These are phyloP conservation scores for Pocillopora grandis DNA, from an alignment of 92 coral and sea anemone genomes.

Conservation along the genomic window DNA sequence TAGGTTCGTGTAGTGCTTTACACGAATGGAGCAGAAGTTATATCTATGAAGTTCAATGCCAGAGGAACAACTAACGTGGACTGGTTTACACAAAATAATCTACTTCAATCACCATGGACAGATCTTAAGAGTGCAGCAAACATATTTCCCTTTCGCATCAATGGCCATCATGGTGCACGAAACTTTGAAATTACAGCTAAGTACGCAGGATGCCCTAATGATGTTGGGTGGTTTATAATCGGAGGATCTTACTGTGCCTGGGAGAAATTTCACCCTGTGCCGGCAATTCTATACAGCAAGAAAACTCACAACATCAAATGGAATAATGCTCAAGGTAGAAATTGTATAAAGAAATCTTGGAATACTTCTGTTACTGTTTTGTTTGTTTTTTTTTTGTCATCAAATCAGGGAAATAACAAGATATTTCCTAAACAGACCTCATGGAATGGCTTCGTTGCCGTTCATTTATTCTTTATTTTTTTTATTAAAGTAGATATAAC, in stretches of 20 bases:
- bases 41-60: conserved; percentile 35
- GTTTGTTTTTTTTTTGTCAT: too few species aligned
- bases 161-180: conserved; percentile 6
- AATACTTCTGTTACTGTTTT: too few species aligned
- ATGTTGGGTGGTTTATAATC: conserved; percentile 48
- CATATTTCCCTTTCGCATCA: conserved; percentile 5
- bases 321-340: neutral
- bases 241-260: neutral
- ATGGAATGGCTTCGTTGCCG: too few species aligned
- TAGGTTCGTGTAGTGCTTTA: conserved; percentile 50
- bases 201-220: conserved; percentile 16
- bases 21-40: neutral
- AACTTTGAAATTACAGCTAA: conserved; percentile 27
- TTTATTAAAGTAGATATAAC: too few species aligned
- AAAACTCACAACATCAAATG: neutral
- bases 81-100: conserved; percentile 33
- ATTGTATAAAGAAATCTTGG: too few species aligned
- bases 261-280: conserved; percentile 16
- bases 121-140: conserved; percentile 6
- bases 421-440: too few species aligned
- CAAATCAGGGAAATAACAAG: too few species aligned
- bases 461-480: too few species aligned
- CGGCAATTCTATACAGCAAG: neutral
- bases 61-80: conserved; percentile 14
- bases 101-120: conserved; percentile 37